Evolutionary conservation across 2,888 invertebrate genomes (phyloP).

Genomic region (Sesamia inferens): DNA sequence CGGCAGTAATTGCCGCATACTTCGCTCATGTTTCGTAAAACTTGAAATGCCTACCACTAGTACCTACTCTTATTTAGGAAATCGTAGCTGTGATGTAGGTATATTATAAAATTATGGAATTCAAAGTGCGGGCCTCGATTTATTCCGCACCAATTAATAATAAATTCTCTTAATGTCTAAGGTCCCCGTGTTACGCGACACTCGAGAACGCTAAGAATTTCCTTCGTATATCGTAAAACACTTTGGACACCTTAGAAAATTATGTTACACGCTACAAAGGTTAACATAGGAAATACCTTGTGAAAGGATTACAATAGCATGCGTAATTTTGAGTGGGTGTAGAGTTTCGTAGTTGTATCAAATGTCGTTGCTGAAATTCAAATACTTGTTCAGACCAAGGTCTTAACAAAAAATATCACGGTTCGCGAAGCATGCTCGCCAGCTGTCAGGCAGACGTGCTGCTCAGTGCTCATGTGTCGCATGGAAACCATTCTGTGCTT

Average conservation of each 20-base stretch:
- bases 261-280: conserved; percentile 35
- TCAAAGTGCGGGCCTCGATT: conserved; percentile 48
- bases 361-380: conserved; percentile 84
- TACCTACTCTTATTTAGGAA: conserved; percentile 48
- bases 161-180: conserved; percentile 55
- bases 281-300: conserved; percentile 33
- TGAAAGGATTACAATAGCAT: conserved; percentile 50
- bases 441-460: conserved; percentile 74
- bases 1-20: conserved; percentile 65
- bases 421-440: conserved; percentile 81
- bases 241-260: conserved; percentile 47
- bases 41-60: no score
- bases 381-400: conserved; percentile 78
- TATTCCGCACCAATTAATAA: conserved; percentile 48
- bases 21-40: conserved; percentile 65
- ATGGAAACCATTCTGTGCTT: conserved; percentile 61
- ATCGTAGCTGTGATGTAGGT: conserved; percentile 48
- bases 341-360: conserved; percentile 75
- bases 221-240: conserved; percentile 45
- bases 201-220: conserved; percentile 45
- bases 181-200: conserved; percentile 46
- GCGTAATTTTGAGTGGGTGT: conserved; percentile 65
- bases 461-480: conserved; percentile 43
- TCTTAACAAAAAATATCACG: conserved; percentile 85
- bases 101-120: conserved; percentile 62